Evolutionary conservation across 2,797 vertebrate species (phyloP), one percentile per base, ranked within the genome.

Genomic region (Percopsis omiscomaycus): DNA sequence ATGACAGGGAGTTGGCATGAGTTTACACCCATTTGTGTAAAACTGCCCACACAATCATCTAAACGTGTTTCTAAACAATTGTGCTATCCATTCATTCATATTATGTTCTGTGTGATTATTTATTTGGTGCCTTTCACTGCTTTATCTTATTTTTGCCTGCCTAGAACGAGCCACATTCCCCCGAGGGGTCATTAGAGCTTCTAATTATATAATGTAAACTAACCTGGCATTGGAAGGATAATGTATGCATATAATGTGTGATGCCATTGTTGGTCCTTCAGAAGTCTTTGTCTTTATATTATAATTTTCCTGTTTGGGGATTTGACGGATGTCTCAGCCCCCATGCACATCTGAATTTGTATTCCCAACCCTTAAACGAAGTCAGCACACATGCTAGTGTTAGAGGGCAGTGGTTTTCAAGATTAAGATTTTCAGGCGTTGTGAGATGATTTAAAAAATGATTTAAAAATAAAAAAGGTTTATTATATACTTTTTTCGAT

Each of bases 1-100:
- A 73, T 64, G 46, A 32, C 46, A 55, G 30, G 11, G 0, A 64
- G 37, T 77, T 61, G 72, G 46, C 30, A 14, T 55, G n/a, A 55
- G 53, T 30, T 53, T 28, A 13, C 14, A 55, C 11, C 53, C n/a
- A 30, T 68, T 2, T 28, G n/a, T 14, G 3, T 64, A 47, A 47
- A 44, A 15, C 3, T 54, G 44, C 8, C 10, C n/a, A 42, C 65
- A 30, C 12, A 50, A 45, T 61, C 61, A 57, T 66, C 14, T 59
- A 42, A 64, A 49, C 16, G 54, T 50, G 4, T 11, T 27, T 45
- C 8, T 55, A 55, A 0, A 52, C 14, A 13, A 66, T 47, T 27
- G 28, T 48, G 55, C 14, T 15, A 55, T 51, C 48, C 49, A 47
- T 49, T 0, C 2, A 53, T 73, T 2, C 2, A 6, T 54, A 32